Evolutionary conservation across 2,113 vertebrate species (phyloP).

Genomic region (Ailuropoda melanoleuca): DNA sequence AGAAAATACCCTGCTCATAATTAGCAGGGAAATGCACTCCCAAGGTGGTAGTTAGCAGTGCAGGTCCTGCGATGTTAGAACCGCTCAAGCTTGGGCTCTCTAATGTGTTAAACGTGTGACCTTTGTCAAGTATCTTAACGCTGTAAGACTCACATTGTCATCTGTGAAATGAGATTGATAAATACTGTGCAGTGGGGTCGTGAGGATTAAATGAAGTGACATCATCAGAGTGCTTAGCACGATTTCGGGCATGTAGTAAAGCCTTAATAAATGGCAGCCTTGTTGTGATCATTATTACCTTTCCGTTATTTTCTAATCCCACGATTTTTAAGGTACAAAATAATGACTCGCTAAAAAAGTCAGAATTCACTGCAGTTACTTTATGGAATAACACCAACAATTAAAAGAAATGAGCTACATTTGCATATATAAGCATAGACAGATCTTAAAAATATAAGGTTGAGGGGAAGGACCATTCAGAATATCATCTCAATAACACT

Average conservation of each 20-base stretch:
- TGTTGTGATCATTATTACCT: not conserved
- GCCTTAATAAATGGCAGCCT: not conserved
- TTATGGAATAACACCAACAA: not conserved
- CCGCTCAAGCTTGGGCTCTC: not conserved
- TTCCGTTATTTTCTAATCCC: not conserved
- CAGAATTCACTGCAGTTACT: not conserved
- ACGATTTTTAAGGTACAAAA: not conserved
- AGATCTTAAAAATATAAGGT: not conserved
- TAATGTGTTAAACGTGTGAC: not conserved
- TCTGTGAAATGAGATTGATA: not conserved
- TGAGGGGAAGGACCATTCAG: not conserved
- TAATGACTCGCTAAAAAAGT: not conserved
- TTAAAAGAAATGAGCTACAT: not conserved
- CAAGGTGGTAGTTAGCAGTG: not conserved
- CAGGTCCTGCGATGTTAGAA: not conserved
- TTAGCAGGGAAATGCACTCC: not conserved
- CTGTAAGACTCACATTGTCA: not conserved
- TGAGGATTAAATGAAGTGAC: not conserved
- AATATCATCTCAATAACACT: not conserved
- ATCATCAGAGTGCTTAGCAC: not conserved
- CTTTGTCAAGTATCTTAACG: not conserved
- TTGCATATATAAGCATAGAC: not conserved
- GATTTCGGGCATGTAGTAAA: not conserved
- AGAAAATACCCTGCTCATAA: not conserved
- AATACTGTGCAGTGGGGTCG: too few relatives aligned